A percentile compares a stretch with the other conserved stretches of the same genome.
These are phyloP conservation scores for Hipposideros armiger DNA, from an alignment of 2,113 vertebrate genomes.

Conservation along the genomic window DNA sequence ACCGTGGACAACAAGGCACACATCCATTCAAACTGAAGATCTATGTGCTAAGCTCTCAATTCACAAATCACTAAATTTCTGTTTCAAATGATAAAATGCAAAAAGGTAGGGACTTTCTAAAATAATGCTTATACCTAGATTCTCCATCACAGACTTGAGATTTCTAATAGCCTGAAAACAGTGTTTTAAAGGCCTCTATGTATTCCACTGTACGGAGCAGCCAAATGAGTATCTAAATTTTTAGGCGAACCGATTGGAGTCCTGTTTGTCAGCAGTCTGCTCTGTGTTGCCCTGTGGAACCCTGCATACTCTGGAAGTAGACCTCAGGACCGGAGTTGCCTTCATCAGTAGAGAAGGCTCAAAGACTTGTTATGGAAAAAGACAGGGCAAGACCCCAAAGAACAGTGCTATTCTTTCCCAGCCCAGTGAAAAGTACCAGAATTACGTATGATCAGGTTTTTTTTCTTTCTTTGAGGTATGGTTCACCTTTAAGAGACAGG, in stretches of 20 bases:
- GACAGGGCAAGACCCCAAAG: neutral
- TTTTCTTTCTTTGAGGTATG: neutral
- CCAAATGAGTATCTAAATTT: conserved; percentile 2
- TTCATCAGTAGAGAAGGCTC: neutral
- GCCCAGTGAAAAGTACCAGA: neutral
- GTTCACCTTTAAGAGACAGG: conserved; percentile 14
- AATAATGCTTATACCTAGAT: neutral
- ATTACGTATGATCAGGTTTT: neutral
- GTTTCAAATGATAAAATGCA: conserved; percentile 42
- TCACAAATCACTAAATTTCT: neutral
- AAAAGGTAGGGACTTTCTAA: conserved; percentile 36
- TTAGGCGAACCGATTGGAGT: neutral
- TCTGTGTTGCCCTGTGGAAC: neutral
- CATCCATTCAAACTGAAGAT: neutral
- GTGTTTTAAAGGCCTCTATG: neutral
- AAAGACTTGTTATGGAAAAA: conserved; percentile 7
- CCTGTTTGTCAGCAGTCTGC: neutral
- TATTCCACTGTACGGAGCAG: neutral
- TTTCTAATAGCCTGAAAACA: neutral
- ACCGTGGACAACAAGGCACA: neutral
- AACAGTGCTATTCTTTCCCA: neutral
- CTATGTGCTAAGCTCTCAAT: neutral
- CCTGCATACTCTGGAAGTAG: neutral
- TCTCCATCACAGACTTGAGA: neutral
- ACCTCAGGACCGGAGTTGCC: neutral